A percentile compares a stretch with the other conserved stretches of the same genome.
Evolutionary conservation across 2,113 vertebrate genomes (phyloP).

Genomic region (Triplophysa siluroides): DNA sequence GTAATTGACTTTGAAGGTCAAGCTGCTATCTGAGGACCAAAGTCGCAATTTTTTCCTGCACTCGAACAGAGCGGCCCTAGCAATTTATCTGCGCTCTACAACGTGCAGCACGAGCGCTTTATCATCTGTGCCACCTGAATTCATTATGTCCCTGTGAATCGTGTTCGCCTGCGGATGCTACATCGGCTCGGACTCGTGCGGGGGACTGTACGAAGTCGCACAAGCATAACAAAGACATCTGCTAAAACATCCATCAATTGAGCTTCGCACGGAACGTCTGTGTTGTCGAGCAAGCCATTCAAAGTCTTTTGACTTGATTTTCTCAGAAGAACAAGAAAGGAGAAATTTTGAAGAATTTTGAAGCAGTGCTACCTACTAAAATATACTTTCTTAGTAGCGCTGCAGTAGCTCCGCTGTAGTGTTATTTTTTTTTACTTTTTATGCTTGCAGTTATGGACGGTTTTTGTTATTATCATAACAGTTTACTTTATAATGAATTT

Average conservation of each 20-base stretch:
- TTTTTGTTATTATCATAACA: no score
- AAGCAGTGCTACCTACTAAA: no score
- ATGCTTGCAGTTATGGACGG: no score
- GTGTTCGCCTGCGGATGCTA: conserved; percentile 51
- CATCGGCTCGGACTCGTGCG: conserved; percentile 47
- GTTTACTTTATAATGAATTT: no score
- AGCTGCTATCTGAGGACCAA: conserved; percentile 58
- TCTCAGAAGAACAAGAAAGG: conserved; percentile 10
- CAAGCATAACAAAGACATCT: conserved; percentile 56
- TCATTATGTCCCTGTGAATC: conserved; percentile 60
- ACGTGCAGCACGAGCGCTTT: conserved; percentile 44
- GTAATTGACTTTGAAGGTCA: conserved; percentile 74
- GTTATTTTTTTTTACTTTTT: no score
- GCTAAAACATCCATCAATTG: conserved; percentile 47
- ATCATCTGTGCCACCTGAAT: conserved; percentile 60
- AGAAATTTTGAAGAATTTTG: not conserved
- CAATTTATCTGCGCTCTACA: conserved; percentile 62
- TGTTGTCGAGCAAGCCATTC: conserved; percentile 18
- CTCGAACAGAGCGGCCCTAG: conserved; percentile 45
- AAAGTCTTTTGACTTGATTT: conserved; percentile 1
- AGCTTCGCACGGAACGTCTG: conserved; percentile 32
- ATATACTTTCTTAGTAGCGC: no score
- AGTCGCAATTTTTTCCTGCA: conserved; percentile 53
- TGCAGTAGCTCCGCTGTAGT: no score
- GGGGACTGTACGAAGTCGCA: conserved; percentile 23